Conservation (phyloP, 2,797 vertebrate genomes). For the Halcyon badia region DNA sequence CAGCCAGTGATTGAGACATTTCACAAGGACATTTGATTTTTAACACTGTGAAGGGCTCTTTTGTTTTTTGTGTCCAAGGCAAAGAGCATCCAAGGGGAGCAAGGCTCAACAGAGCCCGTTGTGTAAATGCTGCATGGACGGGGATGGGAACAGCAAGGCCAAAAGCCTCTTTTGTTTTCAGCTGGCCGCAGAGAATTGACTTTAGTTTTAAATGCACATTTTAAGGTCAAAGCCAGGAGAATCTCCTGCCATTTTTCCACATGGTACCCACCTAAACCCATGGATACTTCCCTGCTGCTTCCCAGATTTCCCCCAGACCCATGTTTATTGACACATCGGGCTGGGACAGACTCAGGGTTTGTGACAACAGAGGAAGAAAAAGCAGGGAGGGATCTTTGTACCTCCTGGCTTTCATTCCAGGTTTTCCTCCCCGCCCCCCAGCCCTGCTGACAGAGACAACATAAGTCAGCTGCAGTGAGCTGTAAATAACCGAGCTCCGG, state of each 20-base stretch:
- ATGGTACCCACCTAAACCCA: not conserved
- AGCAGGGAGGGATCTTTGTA: not conserved
- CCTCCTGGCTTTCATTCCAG: not conserved
- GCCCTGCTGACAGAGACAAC: not conserved
- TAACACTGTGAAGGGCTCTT: not conserved
- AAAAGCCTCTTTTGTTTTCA: not conserved
- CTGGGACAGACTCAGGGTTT: not conserved
- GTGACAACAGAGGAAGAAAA: not conserved
- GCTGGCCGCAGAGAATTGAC: not conserved
- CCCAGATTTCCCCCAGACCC: not conserved
- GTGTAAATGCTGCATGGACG: not conserved
- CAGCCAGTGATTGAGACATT: not conserved
- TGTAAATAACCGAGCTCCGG: not conserved
- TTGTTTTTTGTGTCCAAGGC: not conserved
- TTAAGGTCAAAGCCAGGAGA: not conserved
- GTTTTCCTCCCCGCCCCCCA: not conserved
- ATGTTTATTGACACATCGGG: rapidly evolving
- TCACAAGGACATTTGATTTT: not conserved
- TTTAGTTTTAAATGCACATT: not conserved
- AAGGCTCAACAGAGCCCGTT: rapidly evolving
- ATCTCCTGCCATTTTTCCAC: not conserved
- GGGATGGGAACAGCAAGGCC: rapidly evolving
- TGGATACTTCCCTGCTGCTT: not conserved
- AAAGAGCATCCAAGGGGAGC: not conserved
- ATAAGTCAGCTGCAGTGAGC: conserved; percentile 46